phyloP scores from a whole-genome alignment of 2,113 vertebrate species.

The Carettochelys insculpta region DNA sequence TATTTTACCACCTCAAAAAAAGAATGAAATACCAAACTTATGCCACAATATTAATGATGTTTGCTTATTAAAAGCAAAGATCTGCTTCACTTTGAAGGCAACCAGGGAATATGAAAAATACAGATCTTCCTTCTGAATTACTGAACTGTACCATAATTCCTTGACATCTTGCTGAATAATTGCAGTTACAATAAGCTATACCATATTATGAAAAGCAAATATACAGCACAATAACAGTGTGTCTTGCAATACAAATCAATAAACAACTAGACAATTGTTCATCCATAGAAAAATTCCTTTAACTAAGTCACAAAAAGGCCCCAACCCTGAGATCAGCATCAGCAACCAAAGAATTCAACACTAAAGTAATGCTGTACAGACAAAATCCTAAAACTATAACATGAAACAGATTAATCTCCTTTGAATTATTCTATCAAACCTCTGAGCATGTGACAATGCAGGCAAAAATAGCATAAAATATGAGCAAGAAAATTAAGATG shows the following conservation, averaged over 20 bases:
- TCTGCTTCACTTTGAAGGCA: not conserved
- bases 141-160: not conserved
- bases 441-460: not conserved
- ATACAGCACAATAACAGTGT: not conserved
- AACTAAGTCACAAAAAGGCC: not conserved
- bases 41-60: not conserved
- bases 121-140: not conserved
- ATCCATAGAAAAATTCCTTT: not conserved
- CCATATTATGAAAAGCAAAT: not conserved
- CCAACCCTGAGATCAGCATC: not conserved
- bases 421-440: not conserved
- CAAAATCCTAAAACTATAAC: not conserved
- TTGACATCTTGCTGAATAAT: not conserved
- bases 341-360: not conserved
- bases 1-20: not conserved
- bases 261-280: not conserved
- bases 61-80: not conserved
- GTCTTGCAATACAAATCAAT: not conserved
- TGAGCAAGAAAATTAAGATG: not conserved
- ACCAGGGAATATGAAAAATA: not conserved
- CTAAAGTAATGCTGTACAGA: not conserved
- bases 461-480: not conserved
- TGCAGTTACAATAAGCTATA: not conserved
- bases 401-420: not conserved
- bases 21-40: not conserved